phyloP scores from a whole-genome alignment of 2,797 vertebrate genomes.

The Cossypha dichroa region DNA sequence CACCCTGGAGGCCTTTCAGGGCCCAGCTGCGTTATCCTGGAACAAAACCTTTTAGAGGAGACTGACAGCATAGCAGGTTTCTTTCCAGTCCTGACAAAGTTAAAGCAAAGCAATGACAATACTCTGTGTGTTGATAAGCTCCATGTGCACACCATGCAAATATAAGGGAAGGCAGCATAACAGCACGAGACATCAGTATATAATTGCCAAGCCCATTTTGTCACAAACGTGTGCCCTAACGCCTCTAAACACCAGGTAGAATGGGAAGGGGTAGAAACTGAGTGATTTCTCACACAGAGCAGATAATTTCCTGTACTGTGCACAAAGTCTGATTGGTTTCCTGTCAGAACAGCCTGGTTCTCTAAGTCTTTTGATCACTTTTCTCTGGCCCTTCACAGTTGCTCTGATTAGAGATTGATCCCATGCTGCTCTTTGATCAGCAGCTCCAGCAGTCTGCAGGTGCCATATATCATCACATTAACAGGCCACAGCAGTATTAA shows the following conservation, averaged over 20 bases:
- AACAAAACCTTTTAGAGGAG: not conserved
- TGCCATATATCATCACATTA: constrained; percentile 77
- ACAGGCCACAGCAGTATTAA: constrained; percentile 49
- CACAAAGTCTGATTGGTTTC: constrained; percentile 71
- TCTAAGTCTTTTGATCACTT: constrained; percentile 76
- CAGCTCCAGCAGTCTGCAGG: constrained; percentile 69
- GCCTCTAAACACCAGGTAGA: not conserved
- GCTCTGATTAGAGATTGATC: constrained; percentile 75
- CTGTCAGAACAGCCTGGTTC: constrained; percentile 58
- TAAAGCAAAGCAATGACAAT: not conserved
- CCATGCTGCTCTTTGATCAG: constrained; percentile 77
- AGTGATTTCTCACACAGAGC: not conserved
- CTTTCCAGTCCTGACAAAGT: not conserved
- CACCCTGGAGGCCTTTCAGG: not conserved
- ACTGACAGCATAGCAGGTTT: not conserved
- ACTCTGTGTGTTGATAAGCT: not conserved
- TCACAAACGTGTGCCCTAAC: constrained; percentile 10
- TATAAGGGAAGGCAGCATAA: not conserved
- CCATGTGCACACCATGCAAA: not conserved
- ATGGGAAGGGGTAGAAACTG: not conserved
- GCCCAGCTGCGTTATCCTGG: not conserved
- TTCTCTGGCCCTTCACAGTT: constrained; percentile 59
- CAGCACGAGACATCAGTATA: not conserved
- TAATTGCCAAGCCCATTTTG: not conserved
- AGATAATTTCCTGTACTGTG: constrained; percentile 64